Evolutionary conservation across 2,797 vertebrate genomes (phyloP), one percentile per base, ranked within the genome.

Genomic region (Diplodus puntazzo): DNA sequence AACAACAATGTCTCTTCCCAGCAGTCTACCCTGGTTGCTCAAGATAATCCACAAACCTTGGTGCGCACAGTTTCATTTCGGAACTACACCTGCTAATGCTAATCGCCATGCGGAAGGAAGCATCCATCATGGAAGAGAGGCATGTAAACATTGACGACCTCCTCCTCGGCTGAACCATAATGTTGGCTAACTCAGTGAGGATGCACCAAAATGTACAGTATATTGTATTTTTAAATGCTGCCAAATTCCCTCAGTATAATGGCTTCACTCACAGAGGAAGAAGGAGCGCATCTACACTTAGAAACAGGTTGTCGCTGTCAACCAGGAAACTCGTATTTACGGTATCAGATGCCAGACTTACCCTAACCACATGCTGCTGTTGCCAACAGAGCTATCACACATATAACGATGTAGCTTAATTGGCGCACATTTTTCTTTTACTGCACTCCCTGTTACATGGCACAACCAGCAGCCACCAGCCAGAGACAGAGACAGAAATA

Each of bases 301-400:
- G 49, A 80, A 77, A 76, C 73, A 76, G 73, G 66, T 87, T 88
- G 81, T 72, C 71, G 14, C 48, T 74, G 77, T 90, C 67, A 80
- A 77, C 78, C 75, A 69, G 69, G 46, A 69, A 80, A 72, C 67
- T 77, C 57, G 34, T 70, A 75, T 86, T 83, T 77, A 59, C 49
- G 20, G 73, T 57, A 62, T 69, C 27, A 43, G 62, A 77, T 80
- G 76, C 79, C 82, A 80, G 79, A 76, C 75, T 70, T 46, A 50
- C 42, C 50, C 27, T 1, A 65, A 79, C 73, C 74, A 39, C 59
- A 63, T 52, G 23, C 62, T 20, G 75, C 83, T 52, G 72, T 69
- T 84, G 83, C 83, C 81, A 87, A 79, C 75, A 62, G 65, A 78
- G 78, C 54, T 61, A 75, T 90, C 77, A 76, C 77, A 78, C 75